Evolutionary conservation across 2,888 invertebrate species (phyloP), one percentile per base, ranked within the genome.

Genomic region (Cryptops parisi): DNA sequence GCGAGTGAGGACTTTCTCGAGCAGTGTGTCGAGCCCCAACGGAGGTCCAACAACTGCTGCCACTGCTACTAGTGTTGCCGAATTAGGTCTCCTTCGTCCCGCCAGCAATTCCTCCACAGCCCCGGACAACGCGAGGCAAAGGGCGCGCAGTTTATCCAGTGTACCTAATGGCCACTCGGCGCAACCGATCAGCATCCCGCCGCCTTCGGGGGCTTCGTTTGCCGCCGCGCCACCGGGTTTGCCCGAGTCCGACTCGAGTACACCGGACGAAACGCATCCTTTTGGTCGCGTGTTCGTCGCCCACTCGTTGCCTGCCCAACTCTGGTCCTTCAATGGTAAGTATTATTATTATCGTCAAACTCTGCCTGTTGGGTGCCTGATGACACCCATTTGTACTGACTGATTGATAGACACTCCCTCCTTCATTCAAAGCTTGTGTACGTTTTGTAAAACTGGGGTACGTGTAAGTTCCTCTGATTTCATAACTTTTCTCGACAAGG

Each of bases 301-400:
- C 63, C 87, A 88, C 70, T 88, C 87, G 63, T 74, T 88, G 73
- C 88, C 88, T 67, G 85, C 87, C 62, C 88, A 88, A 72, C 86
- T 89, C 74, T 88, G 87, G 86, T 86, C 88, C 62, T 76, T 88
- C 64, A 87, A 89, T 71, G 88, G 86, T 86, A 69, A 80, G 81
- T 72, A 19, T 38, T 38, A n/a, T n/a, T n/a, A n/a, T n/a, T n/a
- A n/a, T n/a, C n/a, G n/a, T n/a, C n/a, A n/a, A n/a, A n/a, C n/a
- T n/a, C n/a, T n/a, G n/a, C n/a, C n/a, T n/a, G n/a, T n/a, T n/a
- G n/a, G n/a, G n/a, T n/a, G n/a, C n/a, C n/a, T n/a, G n/a, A n/a
- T n/a, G n/a, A n/a, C n/a, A n/a, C n/a, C n/a, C n/a, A n/a, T n/a
- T n/a, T n/a, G n/a, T n/a, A n/a, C n/a, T n/a, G n/a, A n/a, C n/a